Base-by-base conservation (phyloP, 2,113 vertebrate species). In the Panthera tigris region DNA sequence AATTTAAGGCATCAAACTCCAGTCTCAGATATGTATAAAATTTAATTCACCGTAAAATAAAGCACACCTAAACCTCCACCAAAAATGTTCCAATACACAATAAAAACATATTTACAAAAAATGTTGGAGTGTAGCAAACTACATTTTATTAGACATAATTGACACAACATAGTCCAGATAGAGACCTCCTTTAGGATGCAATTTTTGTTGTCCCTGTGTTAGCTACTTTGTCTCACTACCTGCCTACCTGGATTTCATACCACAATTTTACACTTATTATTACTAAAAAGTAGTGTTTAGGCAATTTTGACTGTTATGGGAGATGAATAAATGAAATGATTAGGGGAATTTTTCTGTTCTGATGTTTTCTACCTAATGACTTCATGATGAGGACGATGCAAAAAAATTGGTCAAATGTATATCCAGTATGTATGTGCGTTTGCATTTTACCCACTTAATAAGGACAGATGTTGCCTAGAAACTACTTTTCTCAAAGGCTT, bases 401-500 rank as follows among this genome's bases (percentile, higher is more conserved):
- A 61, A 78, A 78, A 82, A 73, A 45, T n/a, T 89, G 41, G 18
- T 91, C 12, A 90, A 57, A 76, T 52, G 3, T 80, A 33, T 74
- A 61, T 33, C 39, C 18, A 89, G 0, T 78, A 31, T 76, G 14
- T 68, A 12, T 65, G 5, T 52, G 11, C 36, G 23, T 86, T 95
- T 50, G 2, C 10, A 61, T 84, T 90, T 91, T 80, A n/a, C 45
- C 25, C 29, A 52, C 87, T 93, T 76, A 45, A 71, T 45, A 89
- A 74, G 74, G 41, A 84, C n/a, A 91, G n/a, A 48, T 61, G 48
- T 93, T 96, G 55, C 76, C 48, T 87, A 74, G 74, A 94, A 93
- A 81, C 52, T 76, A 61, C 15, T 90, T 97, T 95, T 87, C 36
- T 78, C 21, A 79, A 63, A 50, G 48, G 41, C 27, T 50, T 80